phyloP scores from a whole-genome alignment of 2,888 invertebrate genomes.

The Masnerella sp. region DNA sequence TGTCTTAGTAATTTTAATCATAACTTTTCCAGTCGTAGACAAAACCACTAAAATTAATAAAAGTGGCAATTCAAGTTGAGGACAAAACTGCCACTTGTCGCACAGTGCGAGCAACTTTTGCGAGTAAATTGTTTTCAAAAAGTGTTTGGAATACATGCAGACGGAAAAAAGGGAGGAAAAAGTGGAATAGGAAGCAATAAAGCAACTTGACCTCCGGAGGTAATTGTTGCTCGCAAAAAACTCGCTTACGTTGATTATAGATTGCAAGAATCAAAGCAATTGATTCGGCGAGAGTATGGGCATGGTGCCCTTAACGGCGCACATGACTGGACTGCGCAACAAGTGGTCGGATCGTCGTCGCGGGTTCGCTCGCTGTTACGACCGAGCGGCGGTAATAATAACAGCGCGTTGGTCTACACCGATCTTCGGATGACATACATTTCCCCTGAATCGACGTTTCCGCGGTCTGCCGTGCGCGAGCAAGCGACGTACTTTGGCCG shows the following conservation, averaged over 20 bases:
- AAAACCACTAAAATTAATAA: no score
- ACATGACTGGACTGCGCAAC: conserved; percentile 30
- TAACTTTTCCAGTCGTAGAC: no score
- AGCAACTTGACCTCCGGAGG: conserved; percentile 7
- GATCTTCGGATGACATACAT: conserved; percentile 68
- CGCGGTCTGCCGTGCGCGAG: conserved; percentile 47
- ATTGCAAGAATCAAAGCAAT: conserved; percentile 40
- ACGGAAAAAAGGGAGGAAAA: no score
- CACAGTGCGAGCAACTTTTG: no score
- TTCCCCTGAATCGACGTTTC: conserved; percentile 64
- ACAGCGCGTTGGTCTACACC: conserved; percentile 35
- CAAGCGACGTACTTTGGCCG: conserved; percentile 22
- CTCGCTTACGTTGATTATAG: conserved; percentile 15
- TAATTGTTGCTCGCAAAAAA: conserved; percentile 22
- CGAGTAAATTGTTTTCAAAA: no score
- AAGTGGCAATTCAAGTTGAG: no score
- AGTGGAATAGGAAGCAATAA: conserved; percentile 10
- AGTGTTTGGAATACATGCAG: no score
- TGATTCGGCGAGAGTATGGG: conserved; percentile 27
- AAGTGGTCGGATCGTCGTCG: conserved; percentile 17
- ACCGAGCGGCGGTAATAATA: conserved; percentile 31
- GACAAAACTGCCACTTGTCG: no score
- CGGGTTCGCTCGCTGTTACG: conserved; percentile 32
- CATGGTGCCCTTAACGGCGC: conserved; percentile 22
- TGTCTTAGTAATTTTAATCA: no score